phyloP scores from a whole-genome alignment of 2,797 vertebrate species.

The Kryptolebias ocellatus region DNA sequence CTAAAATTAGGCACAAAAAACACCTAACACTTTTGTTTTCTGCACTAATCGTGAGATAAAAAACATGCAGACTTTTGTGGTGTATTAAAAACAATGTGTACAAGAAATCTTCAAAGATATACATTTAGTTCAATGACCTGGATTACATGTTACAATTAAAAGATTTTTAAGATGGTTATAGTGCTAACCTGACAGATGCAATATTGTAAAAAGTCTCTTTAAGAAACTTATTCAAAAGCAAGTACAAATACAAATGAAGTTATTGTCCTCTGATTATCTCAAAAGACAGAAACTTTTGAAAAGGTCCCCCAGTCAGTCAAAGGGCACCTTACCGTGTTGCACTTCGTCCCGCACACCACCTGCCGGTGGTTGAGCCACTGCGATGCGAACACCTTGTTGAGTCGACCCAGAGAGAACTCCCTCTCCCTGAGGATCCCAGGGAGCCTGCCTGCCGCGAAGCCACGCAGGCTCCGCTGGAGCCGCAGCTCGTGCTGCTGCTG shows the following conservation, averaged over 20 bases:
- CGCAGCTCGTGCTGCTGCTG: constrained; percentile 88
- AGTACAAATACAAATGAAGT: not conserved
- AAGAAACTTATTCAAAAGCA: not conserved
- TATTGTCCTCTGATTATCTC: not conserved
- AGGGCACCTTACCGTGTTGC: constrained; percentile 91
- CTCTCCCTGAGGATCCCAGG: constrained; percentile 91
- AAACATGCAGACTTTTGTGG: too few relatives aligned
- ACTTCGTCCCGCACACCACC: constrained; percentile 98
- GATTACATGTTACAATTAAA: not conserved
- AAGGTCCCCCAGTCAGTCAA: not conserved
- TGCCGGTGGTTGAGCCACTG: constrained; percentile 98
- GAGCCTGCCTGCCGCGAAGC: constrained; percentile 91
- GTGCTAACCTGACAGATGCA: not conserved
- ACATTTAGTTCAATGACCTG: too few relatives aligned
- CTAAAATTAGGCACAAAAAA: too few relatives aligned
- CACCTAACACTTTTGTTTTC: too few relatives aligned
- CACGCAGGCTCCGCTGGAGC: constrained; percentile 87
- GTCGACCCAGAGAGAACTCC: constrained; percentile 92
- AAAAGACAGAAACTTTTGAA: not conserved
- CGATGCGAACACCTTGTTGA: constrained; percentile 98
- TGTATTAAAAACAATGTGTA: too few relatives aligned
- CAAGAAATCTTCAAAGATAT: too few relatives aligned
- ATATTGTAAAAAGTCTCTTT: not conserved
- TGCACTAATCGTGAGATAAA: too few relatives aligned
- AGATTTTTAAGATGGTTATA: not conserved